phyloP scores from a whole-genome alignment of 2,113 vertebrate species.

The Platysteira castanea region DNA sequence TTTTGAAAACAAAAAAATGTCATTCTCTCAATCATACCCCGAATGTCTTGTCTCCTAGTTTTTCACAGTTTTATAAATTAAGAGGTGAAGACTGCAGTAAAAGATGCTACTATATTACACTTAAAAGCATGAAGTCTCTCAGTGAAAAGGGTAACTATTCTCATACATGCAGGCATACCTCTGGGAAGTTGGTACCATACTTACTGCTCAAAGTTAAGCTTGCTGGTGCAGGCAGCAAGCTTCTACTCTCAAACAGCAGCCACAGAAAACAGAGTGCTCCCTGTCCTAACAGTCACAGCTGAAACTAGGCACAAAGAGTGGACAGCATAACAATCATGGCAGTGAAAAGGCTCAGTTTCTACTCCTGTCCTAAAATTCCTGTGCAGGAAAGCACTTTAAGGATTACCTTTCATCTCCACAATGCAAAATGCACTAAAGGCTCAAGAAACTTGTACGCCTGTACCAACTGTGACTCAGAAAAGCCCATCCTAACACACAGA shows the following conservation, averaged over 20 bases:
- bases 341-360: background rate
- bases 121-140: background rate
- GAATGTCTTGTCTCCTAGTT: background rate
- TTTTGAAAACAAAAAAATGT: background rate
- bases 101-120: background rate
- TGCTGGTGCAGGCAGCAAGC: background rate
- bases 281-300: background rate
- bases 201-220: background rate
- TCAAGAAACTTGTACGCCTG: background rate
- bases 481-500: background rate
- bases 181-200: background rate
- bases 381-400: background rate
- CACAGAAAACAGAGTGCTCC: background rate
- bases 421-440: background rate
- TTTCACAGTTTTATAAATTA: background rate
- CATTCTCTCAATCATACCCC: background rate
- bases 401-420: background rate
- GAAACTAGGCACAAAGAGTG: background rate
- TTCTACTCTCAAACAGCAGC: background rate
- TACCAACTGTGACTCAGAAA: background rate
- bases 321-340: background rate
- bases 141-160: background rate
- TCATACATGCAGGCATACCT: background rate
- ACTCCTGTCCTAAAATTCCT: background rate
- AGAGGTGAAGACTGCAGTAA: background rate